Evolutionary conservation across 2,797 vertebrate genomes (phyloP).

Genomic region (Esox lucius): DNA sequence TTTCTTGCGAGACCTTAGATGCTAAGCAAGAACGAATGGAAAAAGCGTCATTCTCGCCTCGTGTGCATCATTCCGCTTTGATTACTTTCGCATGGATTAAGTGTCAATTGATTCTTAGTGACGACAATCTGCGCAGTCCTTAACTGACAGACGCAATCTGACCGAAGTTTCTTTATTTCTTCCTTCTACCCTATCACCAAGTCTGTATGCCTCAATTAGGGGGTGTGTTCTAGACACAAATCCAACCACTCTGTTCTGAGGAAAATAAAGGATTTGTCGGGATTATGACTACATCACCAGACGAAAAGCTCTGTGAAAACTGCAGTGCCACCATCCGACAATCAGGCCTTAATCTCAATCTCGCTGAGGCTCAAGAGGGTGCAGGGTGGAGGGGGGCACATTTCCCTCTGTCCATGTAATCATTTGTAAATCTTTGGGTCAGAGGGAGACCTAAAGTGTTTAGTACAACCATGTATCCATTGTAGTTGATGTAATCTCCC

Average conservation of each 20-base stretch:
- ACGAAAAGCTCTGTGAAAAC: slow-evolving; percentile 57
- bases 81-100: slow-evolving; percentile 69
- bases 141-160: slow-evolving; percentile 30
- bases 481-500: slow-evolving; percentile 35
- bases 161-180: slow-evolving; percentile 54
- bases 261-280: slow-evolving; percentile 74
- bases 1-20: slow-evolving; percentile 52
- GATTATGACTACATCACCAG: slow-evolving; percentile 66
- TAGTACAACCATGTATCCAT: slow-evolving; percentile 26
- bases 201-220: slow-evolving; percentile 40
- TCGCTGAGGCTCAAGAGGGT: slow-evolving; percentile 40
- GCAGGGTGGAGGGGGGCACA: slow-evolving; percentile 43
- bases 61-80: slow-evolving; percentile 51
- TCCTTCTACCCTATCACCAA: slow-evolving; percentile 34
- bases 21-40: slow-evolving; percentile 43
- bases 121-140: slow-evolving; percentile 50
- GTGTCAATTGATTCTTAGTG: slow-evolving; percentile 44
- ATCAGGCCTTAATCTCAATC: slow-evolving; percentile 66
- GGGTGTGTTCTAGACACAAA: slow-evolving; percentile 49
- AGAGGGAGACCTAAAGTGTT: slow-evolving; percentile 30
- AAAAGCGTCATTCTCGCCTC: slow-evolving; percentile 63
- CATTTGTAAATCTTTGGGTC: slow-evolving; percentile 52
- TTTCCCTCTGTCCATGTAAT: slow-evolving; percentile 58
- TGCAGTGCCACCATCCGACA: slow-evolving; percentile 60
- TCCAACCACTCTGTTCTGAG: slow-evolving; percentile 37